phyloP scores from a whole-genome alignment of 2,797 vertebrate species.

The Anniella stebbinsi region DNA sequence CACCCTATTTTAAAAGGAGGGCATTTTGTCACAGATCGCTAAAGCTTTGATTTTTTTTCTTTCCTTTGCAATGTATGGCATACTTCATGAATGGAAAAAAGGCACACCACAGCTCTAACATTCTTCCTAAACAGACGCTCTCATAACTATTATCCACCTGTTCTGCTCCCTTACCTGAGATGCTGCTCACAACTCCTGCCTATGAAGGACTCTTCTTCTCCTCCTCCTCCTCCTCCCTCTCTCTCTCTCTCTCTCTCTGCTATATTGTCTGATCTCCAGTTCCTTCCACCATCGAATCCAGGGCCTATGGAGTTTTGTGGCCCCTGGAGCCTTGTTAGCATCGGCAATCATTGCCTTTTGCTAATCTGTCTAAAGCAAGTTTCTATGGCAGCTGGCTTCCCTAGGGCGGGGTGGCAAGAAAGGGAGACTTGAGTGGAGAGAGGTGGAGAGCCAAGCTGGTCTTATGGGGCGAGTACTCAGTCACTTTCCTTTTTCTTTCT shows the following conservation, averaged over 20 bases:
- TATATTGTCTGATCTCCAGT: not conserved
- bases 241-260: not conserved
- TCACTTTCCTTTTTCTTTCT: not conserved
- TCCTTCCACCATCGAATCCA: not conserved
- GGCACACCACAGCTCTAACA: too few species aligned
- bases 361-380: not conserved
- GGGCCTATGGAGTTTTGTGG: constrained; percentile 2
- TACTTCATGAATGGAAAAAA: not conserved
- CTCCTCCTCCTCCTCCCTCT: too few species aligned
- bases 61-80: not conserved
- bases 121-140: not conserved
- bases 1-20: not conserved
- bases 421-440: not conserved
- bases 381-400: constrained; percentile 23
- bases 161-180: not conserved
- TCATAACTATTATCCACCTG: not conserved
- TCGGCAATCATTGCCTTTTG: not conserved
- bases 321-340: constrained; percentile 34
- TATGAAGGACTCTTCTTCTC: not conserved
- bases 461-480: not conserved
- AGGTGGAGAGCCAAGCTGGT: not conserved
- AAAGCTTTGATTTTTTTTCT: not conserved
- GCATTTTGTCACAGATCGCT: not conserved
- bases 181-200: not conserved
- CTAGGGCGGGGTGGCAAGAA: not conserved